Conservation (phyloP, 2,888 invertebrate genomes). For the Chironomus riparius region DNA sequence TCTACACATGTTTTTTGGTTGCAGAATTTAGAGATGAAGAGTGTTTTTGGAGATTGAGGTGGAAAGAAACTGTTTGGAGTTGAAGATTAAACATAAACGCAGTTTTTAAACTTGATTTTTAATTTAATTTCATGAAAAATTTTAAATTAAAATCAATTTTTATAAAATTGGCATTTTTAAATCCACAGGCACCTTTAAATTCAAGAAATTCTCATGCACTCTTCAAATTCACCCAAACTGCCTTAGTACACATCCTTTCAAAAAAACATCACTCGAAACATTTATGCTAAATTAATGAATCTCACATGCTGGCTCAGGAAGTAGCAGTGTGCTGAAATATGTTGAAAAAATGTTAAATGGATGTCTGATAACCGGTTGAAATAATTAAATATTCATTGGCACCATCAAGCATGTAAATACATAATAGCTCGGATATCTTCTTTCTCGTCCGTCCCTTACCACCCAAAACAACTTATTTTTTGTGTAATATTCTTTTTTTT, state of each 20-base stretch:
- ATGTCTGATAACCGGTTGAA: conserved; percentile 16
- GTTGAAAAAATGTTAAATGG: not conserved
- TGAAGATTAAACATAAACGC: too few relatives aligned
- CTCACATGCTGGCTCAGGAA: not conserved
- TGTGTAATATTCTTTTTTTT: not conserved
- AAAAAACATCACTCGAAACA: not conserved
- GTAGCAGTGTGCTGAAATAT: not conserved
- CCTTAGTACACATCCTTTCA: not conserved
- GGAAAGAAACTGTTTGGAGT: too few relatives aligned
- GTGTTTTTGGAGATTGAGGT: too few relatives aligned
- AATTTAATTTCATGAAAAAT: too few relatives aligned
- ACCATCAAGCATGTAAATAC: not conserved
- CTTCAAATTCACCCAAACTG: too few relatives aligned
- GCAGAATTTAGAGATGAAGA: too few relatives aligned
- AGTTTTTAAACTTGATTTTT: too few relatives aligned
- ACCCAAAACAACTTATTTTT: not conserved
- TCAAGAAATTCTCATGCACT: too few relatives aligned
- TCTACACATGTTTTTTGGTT: too few relatives aligned
- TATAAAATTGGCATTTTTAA: too few relatives aligned
- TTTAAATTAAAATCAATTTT: too few relatives aligned
- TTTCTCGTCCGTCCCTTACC: not conserved
- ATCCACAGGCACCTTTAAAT: too few relatives aligned
- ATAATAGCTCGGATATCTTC: not conserved
- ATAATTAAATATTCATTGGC: conserved; percentile 24
- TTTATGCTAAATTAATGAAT: not conserved